A percentile compares a stretch with the other conserved stretches of the same genome.
These are phyloP conservation scores for Chelonus formosanus DNA, from an alignment of 2,888 invertebrate species.

Conservation along the genomic window DNA sequence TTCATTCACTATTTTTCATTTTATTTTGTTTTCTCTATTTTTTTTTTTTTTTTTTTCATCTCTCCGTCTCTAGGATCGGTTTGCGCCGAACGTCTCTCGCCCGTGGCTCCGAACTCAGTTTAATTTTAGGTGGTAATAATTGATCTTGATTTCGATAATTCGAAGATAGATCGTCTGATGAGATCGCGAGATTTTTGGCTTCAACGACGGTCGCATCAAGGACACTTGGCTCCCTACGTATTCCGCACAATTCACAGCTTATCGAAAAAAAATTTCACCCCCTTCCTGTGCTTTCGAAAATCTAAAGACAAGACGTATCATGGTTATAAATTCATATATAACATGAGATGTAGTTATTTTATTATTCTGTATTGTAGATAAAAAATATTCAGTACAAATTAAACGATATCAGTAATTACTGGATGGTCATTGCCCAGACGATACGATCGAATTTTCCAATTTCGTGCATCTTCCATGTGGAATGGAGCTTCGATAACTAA, in stretches of 20 bases:
- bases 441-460: too few relatives aligned
- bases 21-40: neutral
- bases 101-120: conserved; percentile 64
- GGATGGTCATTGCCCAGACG: too few relatives aligned
- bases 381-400: too few relatives aligned
- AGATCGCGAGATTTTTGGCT: conserved; percentile 65
- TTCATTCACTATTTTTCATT: conserved; percentile 12
- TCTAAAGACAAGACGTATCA: conserved; percentile 22
- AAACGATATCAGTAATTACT: too few relatives aligned
- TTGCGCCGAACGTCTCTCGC: conserved; percentile 65
- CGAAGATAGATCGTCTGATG: conserved; percentile 47
- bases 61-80: conserved; percentile 58
- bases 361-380: too few relatives aligned
- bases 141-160: conserved; percentile 35
- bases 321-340: neutral
- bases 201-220: conserved; percentile 66
- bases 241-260: conserved; percentile 59
- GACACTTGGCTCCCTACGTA: conserved; percentile 65
- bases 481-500: too few relatives aligned
- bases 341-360: too few relatives aligned
- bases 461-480: too few relatives aligned
- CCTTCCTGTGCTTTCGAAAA: conserved; percentile 41
- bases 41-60: conserved; percentile 20
- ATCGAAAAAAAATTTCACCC: conserved; percentile 50
- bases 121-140: conserved; percentile 50